Evolutionary conservation across 2,888 invertebrate species (phyloP).

Genomic region (Nudaria mundana): DNA sequence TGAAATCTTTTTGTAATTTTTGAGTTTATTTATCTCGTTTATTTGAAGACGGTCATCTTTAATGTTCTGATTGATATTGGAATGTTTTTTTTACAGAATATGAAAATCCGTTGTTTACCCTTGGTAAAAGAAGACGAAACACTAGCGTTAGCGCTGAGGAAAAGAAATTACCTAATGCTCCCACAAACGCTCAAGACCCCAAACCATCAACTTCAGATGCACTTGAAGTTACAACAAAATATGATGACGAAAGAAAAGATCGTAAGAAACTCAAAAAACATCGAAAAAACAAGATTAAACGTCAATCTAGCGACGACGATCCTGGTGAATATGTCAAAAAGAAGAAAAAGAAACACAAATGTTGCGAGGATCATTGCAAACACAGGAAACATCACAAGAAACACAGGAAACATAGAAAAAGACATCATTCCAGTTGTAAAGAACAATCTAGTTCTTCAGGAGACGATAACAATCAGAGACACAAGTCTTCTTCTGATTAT

Average conservation of each 20-base stretch:
- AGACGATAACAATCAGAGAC: slow-evolving; percentile 71
- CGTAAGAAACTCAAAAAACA: slow-evolving; percentile 86
- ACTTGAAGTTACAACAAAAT: slow-evolving; percentile 38
- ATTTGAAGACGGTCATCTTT: too few species aligned
- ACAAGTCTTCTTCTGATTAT: slow-evolving; percentile 65
- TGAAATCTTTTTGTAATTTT: too few species aligned
- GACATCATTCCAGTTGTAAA: slow-evolving; percentile 82
- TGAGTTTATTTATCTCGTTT: too few species aligned
- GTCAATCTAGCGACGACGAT: slow-evolving; percentile 69
- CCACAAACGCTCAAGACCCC: slow-evolving; percentile 37
- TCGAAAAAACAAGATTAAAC: slow-evolving; percentile 83
- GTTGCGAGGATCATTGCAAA: slow-evolving; percentile 85
- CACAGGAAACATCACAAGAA: slow-evolving; percentile 89
- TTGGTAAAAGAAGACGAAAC: slow-evolving; percentile 88
- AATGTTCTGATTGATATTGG: neutral
- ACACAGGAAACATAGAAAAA: slow-evolving; percentile 88
- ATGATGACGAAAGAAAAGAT: slow-evolving; percentile 79
- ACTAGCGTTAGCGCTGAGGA: slow-evolving; percentile 84
- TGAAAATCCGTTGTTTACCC: slow-evolving; percentile 89
- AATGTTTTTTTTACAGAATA: slow-evolving; percentile 83
- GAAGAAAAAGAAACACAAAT: slow-evolving; percentile 86
- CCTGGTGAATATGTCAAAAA: slow-evolving; percentile 79
- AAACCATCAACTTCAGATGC: slow-evolving; percentile 40
- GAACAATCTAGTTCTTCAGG: slow-evolving; percentile 76
- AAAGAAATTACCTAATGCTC: slow-evolving; percentile 53